Percentiles rank a stretch among this genome's conserved stretches.
Conservation (phyloP, 2,113 vertebrate genomes). For the Poecile atricapillus region DNA sequence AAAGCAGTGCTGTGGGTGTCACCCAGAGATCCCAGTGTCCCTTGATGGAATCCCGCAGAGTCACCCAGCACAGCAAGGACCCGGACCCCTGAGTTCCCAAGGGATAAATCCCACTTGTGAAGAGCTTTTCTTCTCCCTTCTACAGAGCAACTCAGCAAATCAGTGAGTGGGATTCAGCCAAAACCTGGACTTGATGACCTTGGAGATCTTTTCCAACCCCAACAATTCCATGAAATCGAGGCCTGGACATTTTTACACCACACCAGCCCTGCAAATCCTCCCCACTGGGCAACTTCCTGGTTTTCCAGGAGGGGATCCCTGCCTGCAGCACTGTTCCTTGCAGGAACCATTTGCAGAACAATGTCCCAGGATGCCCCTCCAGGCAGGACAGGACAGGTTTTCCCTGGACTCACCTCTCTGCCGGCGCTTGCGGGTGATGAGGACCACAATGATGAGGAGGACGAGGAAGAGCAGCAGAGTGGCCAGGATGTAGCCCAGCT, state of each 20-base stretch:
- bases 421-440: constrained; percentile 79
- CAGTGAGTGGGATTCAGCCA: rapidly evolving
- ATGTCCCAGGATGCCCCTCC: rapidly evolving
- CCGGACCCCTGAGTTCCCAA: not conserved
- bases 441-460: constrained; percentile 76
- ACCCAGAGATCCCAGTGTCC: not conserved
- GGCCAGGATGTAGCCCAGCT: constrained; percentile 90
- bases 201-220: not conserved
- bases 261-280: not conserved
- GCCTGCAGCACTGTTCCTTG: not conserved
- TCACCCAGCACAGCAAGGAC: not conserved
- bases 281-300: rapidly evolving
- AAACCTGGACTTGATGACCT: not conserved
- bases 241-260: not conserved
- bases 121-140: not conserved
- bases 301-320: not conserved
- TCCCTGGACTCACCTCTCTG: constrained; percentile 76
- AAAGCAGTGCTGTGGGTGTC: not conserved
- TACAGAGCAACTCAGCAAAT: not conserved
- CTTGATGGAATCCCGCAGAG: not conserved
- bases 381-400: rapidly evolving
- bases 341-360: not conserved
- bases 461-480: constrained; percentile 85
- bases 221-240: rapidly evolving
- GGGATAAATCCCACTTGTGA: not conserved